Base-by-base conservation (phyloP, 2,888 invertebrate genomes). In the Sesia apiformis region DNA sequence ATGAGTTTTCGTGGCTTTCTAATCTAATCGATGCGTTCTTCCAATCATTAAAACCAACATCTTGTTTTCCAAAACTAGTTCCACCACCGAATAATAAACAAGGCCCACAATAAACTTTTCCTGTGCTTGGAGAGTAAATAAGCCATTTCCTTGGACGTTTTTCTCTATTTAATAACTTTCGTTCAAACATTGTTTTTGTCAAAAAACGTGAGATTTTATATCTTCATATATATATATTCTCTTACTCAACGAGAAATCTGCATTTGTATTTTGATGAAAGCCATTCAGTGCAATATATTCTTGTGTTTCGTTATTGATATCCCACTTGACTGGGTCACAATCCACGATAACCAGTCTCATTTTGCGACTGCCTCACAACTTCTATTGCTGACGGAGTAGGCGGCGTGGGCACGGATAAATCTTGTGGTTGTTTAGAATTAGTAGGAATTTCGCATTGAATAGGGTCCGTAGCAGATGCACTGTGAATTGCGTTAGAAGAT, bases 221-320 rank as follows among this genome's bases (percentile, higher is more conserved):
- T 55, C 52, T 46, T 55, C 55, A 55, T 49, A 52, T 55, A 55
- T 55, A 52, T 4, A 41, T n/a, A n/a, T n/a, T n/a, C 52, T 55
- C 55, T 55, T 52, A 55, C 55, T 55, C 55, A 52, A 55, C 52
- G 52, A 52, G 52, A 55, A 55, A 55, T 55, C 55, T 55, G n/a
- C 55, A 52, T 55, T 55, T 55, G 40, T 55, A 52, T 55, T 55
- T 52, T 55, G 55, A 52, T 55, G 52, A 6, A 49, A 55, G 7
- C 55, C 52, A 52, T 55, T 55, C n/a, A 55, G 55, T 55, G 55
- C 52, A 55, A 55, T 55, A 52, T 52, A 53, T 53, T 53, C 53
- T 53, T 53, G 49, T 53, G 53, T 53, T 53, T 53, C 51, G 51
- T 55, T 55, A 46, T 55, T 55, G 55, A 51, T 55, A 55, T n/a